phyloP scores from a whole-genome alignment of 2,797 vertebrate species.

The Urosaurus nigricauda region DNA sequence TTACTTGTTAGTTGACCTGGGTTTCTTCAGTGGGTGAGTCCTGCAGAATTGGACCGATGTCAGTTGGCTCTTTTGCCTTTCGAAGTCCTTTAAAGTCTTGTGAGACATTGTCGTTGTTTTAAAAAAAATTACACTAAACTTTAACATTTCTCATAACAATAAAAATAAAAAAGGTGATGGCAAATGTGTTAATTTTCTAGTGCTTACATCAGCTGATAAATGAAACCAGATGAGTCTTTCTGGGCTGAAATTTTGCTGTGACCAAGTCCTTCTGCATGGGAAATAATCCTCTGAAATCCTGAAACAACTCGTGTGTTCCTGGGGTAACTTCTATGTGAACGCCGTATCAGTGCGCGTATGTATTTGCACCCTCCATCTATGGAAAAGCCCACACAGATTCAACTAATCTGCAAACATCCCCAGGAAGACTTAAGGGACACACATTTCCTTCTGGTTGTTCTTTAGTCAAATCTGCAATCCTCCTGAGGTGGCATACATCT shows the following conservation, averaged over 20 bases:
- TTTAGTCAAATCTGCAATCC: constrained; percentile 77
- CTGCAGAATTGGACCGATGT: too few species aligned
- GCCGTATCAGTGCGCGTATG: too few species aligned
- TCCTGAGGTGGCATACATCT: constrained; percentile 78
- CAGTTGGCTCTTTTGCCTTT: background rate
- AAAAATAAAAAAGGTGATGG: constrained; percentile 68
- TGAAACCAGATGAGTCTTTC: background rate
- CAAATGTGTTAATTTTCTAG: constrained; percentile 84
- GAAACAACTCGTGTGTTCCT: constrained; percentile 46
- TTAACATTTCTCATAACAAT: constrained; percentile 69
- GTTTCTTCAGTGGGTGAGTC: too few species aligned
- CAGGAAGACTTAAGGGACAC: constrained; percentile 75
- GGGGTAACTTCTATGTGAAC: background rate
- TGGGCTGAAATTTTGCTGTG: background rate
- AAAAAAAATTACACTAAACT: constrained; percentile 51
- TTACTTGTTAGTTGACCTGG: too few species aligned
- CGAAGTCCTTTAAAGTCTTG: background rate
- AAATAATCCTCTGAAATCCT: constrained; percentile 84
- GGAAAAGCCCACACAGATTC: constrained; percentile 67
- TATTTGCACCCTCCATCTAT: background rate
- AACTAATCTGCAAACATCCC: constrained; percentile 78
- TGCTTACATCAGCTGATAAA: constrained; percentile 82
- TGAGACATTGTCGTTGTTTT: background rate
- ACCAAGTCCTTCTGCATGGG: constrained; percentile 37
- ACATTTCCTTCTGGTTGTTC: constrained; percentile 80